Evolutionary conservation across 2,113 vertebrate genomes (phyloP), one percentile per base, ranked within the genome.

Genomic region (Rhagologus leucostigma): DNA sequence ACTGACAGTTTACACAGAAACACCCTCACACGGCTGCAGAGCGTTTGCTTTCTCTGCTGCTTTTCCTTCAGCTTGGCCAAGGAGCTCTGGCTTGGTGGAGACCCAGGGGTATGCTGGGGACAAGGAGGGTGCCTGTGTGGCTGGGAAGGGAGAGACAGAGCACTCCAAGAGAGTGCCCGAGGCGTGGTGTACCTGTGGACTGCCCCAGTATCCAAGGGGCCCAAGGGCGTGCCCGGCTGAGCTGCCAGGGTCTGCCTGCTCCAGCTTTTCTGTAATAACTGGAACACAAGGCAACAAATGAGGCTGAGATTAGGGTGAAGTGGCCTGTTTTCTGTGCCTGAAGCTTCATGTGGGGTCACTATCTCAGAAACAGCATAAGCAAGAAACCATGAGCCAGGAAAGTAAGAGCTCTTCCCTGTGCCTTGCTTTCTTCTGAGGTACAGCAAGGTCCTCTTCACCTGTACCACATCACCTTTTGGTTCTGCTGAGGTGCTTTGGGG

Each of bases 101-200:
- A 37, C 12, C 23, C 46, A 12, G 13, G 11, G 52, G 10, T 56
- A 41, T 35, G 39, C 41, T 76, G 63, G 47, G 52, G 35, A 62
- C 1, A 10, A 32, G 65, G 32, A 82, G 47, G 23, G 23, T 5
- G 3, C 16, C 52, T 32, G 32, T 44, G 46, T 1, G 9, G 27
- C 41, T 70, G 49, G 57, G 62, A 55, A 65, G 53, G 56, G 52
- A 60, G 59, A 49, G 73, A 37, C 60, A 63, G 75, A 64, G 55
- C 22, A 62, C 0, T 0, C 11, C 1, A 2, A 52, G 46, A 0
- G 4, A 32, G 33, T 55, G 16, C 49, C 53, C 0, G 0, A 56
- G 35, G 20, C 75, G 53, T 49, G 9, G 23, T 0, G 2, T 41
- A 23, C 56, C 68, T 39, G 37, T 49, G 77, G 27, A 57, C 0